Evolutionary conservation across 1,140 invertebrate species (phyloP), one percentile per base, ranked within the genome.

Genomic region (Drosophila parabipectinata): DNA sequence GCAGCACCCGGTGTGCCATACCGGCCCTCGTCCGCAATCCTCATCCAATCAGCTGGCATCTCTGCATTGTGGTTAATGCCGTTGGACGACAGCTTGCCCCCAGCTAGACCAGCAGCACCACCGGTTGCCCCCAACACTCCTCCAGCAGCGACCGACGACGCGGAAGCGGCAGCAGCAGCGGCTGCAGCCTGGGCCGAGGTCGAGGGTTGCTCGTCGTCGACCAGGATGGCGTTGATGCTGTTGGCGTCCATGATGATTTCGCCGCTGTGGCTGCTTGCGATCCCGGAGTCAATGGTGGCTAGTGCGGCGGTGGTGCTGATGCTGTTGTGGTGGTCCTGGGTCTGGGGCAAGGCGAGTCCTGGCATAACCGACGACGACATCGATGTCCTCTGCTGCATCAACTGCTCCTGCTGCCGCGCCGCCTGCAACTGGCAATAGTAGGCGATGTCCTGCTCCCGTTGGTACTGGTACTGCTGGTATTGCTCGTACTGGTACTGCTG

Each of bases 1-100:
- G 91, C 91, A 92, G 91, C 91, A 92, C 87, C 91, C 91, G 91
- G 91, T 90, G 84, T 91, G 73, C 91, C 91, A 91, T 92, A 91
- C 91, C 91, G 89, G 76, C 87, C 91, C 91, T 82, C 91, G 74
- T 89, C 84, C 87, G 88, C 89, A 82, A 90, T 90, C 84, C 88
- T 88, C 87, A 91, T 91, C 90, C 90, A 88, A 88, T 92, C 90
- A 90, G 81, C 77, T 79, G 78, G 83, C 87, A 91, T 91, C 89
- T 89, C 87, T 78, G 80, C 79, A 72, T 75, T 77, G 72, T 76
- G 78, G 62, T 61, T 62, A 32, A 76, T 82, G 69, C 71, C 82
- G 48, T 73, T 81, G 63, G 60, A 48, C 41, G 51, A 52, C 9
- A 63, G 54, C 58, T 87, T 82, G 75, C 75, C 75, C 30, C 61